phyloP scores from a whole-genome alignment of 2,797 vertebrate species.

The Argya squamiceps region DNA sequence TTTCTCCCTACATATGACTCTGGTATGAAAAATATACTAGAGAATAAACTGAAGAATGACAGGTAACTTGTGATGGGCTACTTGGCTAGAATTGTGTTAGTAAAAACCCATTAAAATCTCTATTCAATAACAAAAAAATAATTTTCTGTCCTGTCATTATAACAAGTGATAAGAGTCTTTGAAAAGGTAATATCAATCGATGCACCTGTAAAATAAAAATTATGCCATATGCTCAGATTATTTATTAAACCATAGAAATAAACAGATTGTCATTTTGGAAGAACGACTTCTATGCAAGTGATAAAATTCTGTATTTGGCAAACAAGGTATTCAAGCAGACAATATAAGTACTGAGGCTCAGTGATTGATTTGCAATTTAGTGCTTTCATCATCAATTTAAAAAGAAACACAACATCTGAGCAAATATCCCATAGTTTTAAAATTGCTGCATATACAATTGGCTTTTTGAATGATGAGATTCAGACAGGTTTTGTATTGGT shows the following conservation, averaged over 20 bases:
- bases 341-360: not conserved
- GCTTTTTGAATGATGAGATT: not conserved
- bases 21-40: not conserved
- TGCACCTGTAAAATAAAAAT: not conserved
- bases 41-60: not conserved
- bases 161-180: not conserved
- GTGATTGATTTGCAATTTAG: not conserved
- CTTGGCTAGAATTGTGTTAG: not conserved
- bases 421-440: not conserved
- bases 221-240: not conserved
- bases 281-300: not conserved
- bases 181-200: not conserved
- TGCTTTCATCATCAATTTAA: not conserved
- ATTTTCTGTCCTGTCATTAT: not conserved
- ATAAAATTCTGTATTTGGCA: not conserved
- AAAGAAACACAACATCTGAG: not conserved
- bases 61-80: not conserved
- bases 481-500: conserved; percentile 6
- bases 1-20: not conserved
- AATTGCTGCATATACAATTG: not conserved
- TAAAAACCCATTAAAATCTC: not conserved
- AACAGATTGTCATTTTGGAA: not conserved
- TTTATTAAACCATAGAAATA: not conserved
- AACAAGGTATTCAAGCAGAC: not conserved
- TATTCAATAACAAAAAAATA: not conserved